Conservation (phyloP, 2,113 vertebrate species). For the Lampris incognitus region DNA sequence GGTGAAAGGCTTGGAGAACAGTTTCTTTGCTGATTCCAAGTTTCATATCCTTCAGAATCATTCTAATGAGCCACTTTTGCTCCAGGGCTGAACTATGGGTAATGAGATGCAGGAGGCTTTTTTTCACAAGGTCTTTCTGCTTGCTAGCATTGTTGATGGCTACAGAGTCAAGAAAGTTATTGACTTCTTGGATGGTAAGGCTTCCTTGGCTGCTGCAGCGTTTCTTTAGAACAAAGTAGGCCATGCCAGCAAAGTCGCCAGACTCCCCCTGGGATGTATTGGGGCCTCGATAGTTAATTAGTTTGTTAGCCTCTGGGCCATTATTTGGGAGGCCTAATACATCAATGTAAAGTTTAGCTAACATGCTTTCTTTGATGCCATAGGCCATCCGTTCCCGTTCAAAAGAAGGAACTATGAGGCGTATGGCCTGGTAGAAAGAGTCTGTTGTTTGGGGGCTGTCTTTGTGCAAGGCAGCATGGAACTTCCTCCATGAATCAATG, state of each 20-base stretch:
- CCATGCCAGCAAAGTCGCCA: slow-evolving; percentile 92
- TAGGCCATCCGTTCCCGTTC: slow-evolving; percentile 97
- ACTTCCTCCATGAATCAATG: slow-evolving; percentile 92
- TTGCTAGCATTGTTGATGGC: slow-evolving; percentile 88
- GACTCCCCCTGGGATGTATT: slow-evolving; percentile 85
- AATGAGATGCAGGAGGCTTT: slow-evolving; percentile 91
- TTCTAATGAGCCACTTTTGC: slow-evolving; percentile 98
- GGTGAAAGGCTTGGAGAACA: slow-evolving; percentile 89
- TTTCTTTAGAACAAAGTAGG: slow-evolving; percentile 94
- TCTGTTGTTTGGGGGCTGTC: slow-evolving; percentile 85
- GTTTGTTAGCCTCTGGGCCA: slow-evolving; percentile 92
- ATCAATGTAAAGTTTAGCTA: slow-evolving; percentile 96
- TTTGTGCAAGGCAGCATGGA: slow-evolving; percentile 91
- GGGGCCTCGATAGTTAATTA: slow-evolving; percentile 92
- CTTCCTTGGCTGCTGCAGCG: slow-evolving; percentile 87
- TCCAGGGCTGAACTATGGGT: slow-evolving; percentile 93
- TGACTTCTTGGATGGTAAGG: slow-evolving; percentile 90
- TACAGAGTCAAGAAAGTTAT: slow-evolving; percentile 90
- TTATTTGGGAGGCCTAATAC: slow-evolving; percentile 90
- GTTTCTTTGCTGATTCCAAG: slow-evolving; percentile 93
- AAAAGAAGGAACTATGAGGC: slow-evolving; percentile 91
- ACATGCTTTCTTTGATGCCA: slow-evolving; percentile 97
- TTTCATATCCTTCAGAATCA: slow-evolving; percentile 97
- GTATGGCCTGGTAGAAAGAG: slow-evolving; percentile 96
- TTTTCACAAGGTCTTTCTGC: slow-evolving; percentile 89